These are phyloP conservation scores for Xerus inauris DNA, from an alignment of 2,113 vertebrate species.

Conservation along the genomic window DNA sequence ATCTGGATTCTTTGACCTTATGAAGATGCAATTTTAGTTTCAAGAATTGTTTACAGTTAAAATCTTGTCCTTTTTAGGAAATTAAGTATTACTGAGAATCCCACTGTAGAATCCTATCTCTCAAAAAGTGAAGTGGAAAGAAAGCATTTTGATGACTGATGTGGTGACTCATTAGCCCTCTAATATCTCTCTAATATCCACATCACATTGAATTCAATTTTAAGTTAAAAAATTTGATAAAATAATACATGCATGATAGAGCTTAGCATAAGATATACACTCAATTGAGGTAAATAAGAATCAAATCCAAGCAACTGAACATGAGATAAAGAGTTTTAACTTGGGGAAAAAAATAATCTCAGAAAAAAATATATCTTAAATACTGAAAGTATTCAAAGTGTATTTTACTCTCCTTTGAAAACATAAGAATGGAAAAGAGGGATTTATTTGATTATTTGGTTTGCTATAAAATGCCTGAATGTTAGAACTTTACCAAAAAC, in stretches of 20 bases:
- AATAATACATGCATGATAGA: neutral
- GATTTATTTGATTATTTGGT: constrained; percentile 28
- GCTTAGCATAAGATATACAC: neutral
- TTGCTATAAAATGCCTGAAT: constrained; percentile 4
- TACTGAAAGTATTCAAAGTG: neutral
- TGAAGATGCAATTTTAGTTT: neutral
- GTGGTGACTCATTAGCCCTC: neutral
- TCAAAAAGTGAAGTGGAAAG: neutral
- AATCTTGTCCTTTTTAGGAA: neutral
- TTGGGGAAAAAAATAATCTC: neutral
- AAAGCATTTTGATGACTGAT: neutral
- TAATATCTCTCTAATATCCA: neutral
- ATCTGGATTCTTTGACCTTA: neutral
- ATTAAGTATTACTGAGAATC: neutral
- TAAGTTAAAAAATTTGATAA: constrained; percentile 42
- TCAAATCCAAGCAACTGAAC: constrained; percentile 12
- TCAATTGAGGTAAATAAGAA: constrained; percentile 17
- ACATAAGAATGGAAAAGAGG: neutral
- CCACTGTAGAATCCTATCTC: neutral
- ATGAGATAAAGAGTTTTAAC: constrained; percentile 40
- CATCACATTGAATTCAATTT: constrained; percentile 1
- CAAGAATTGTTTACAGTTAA: constrained; percentile 26
- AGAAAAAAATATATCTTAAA: constrained; percentile 22
- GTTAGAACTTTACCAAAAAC: constrained; percentile 13
- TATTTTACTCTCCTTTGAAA: constrained; percentile 33